phyloP scores from a whole-genome alignment of 2,888 invertebrate species.

The Calliscelio sp. region DNA sequence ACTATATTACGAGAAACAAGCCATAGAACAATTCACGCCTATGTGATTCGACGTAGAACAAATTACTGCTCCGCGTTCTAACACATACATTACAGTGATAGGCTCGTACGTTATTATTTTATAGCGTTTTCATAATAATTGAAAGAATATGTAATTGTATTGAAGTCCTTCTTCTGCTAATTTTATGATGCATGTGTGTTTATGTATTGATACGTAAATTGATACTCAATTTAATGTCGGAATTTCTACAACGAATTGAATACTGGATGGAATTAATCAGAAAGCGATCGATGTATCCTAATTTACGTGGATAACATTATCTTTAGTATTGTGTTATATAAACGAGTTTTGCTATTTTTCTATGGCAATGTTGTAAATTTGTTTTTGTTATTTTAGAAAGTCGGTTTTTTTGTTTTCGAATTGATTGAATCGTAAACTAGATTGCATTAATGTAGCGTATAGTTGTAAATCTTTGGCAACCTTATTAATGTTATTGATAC shows the following conservation, averaged over 20 bases:
- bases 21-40: constrained; percentile 69
- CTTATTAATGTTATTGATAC: constrained; percentile 5
- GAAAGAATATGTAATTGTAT: constrained; percentile 59
- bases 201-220: constrained; percentile 45
- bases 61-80: constrained; percentile 58
- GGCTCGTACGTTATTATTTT: constrained; percentile 65
- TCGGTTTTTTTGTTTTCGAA: background rate
- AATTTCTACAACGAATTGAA: constrained; percentile 33
- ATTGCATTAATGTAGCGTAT: background rate
- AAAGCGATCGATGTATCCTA: constrained; percentile 21
- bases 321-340: constrained; percentile 14
- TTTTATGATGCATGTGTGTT: constrained; percentile 38
- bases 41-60: constrained; percentile 68
- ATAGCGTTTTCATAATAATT: constrained; percentile 66
- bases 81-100: constrained; percentile 44
- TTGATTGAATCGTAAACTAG: constrained; percentile 36
- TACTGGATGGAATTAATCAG: constrained; percentile 36
- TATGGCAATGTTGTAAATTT: background rate
- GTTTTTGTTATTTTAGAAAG: background rate
- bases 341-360: constrained; percentile 6
- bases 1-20: constrained; percentile 70
- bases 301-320: constrained; percentile 32
- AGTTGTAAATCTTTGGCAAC: constrained; percentile 10
- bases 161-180: constrained; percentile 51
- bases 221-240: constrained; percentile 42